Base-by-base conservation (phyloP, 2,797 vertebrate species). In the Neosilurus hyrtlii region DNA sequence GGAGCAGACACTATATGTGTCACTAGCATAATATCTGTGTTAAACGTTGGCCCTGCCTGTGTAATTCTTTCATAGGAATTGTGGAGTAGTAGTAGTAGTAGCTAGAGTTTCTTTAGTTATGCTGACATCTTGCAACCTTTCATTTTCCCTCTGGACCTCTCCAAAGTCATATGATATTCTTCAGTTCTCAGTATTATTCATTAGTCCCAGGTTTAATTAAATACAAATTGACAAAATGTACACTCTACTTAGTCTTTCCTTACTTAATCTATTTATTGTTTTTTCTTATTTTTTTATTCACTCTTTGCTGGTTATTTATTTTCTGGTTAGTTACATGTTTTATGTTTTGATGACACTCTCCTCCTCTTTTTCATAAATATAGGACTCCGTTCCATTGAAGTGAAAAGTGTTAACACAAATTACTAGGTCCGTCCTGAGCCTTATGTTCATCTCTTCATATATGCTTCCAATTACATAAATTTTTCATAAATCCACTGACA, bases 21-120 rank as follows among this genome's bases (percentile, higher is more conserved):
- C 26, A 51, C 35, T 79, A 65, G 49, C 68, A 15, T 84, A 43
- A 71, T 83, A 66, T 85, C 71, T 73, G 52, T 72, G 24, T 61
- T 68, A 78, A 77, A 62, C 57, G 14, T 61, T 84, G 16, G 67
- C 61, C 61, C 77, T 73, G 78, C 81, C 71, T 80, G 59, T 87
- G 73, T 88, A 81, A 92, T 94, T 92, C 93, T 91, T 90, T 90
- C 94, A 94, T 94, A 94, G 95, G 94, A 94, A 96, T 91, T 95
- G 93, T 90, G 8, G 43, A 43, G 43, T 43, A 43, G 43, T 43
- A 43, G 95, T 94, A 95, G 93, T 95, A 94, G 92, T 95, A 93
- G 93, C 94, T 94, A 92, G 94, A 93, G 92, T 92, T 92, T 94
- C 94, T 95, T 92, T 96, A 95, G 94, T 94, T 89, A 93, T 91